Evolutionary conservation across 2,113 vertebrate genomes (phyloP).

Genomic region (Callipepla squamata): DNA sequence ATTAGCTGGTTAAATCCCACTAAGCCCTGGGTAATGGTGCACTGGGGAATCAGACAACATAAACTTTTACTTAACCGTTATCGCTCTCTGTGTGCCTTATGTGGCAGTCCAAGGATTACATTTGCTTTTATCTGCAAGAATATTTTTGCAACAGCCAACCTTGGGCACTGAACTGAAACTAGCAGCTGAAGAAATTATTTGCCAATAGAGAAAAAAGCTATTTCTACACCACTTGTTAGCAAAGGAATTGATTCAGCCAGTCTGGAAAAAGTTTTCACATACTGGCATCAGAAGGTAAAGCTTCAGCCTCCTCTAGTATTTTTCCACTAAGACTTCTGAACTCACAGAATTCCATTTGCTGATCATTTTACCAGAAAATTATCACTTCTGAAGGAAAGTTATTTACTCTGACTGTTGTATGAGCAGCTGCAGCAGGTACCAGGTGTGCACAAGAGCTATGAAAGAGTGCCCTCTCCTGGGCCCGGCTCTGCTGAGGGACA

Average conservation of each 20-base stretch:
- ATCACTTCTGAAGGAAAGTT: conserved; percentile 62
- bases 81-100: not conserved
- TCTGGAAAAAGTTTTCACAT: not conserved
- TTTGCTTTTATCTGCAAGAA: conserved; percentile 18
- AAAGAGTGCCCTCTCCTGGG: conserved; percentile 65
- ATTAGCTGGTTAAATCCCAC: conserved; percentile 12
- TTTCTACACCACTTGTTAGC: conserved; percentile 37
- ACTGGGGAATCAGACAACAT: not conserved
- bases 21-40: not conserved
- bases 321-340: conserved; percentile 66
- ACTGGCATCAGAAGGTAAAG: not conserved
- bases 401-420: conserved; percentile 49
- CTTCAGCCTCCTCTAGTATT: conserved; percentile 51
- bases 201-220: conserved; percentile 12
- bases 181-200: conserved; percentile 32
- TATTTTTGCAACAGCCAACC: not conserved
- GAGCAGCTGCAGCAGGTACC: not conserved
- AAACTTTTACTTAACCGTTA: not conserved
- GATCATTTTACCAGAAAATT: conserved; percentile 71
- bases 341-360: conserved; percentile 49
- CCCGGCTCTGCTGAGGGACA: not conserved
- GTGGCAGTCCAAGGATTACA: not conserved
- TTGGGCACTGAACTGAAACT: conserved; percentile 1
- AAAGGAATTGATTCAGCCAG: conserved; percentile 28
- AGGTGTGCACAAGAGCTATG: conserved; percentile 13